Evolutionary conservation across 2,113 vertebrate species (phyloP).

Genomic region (Tretioscincus oriximinensis): DNA sequence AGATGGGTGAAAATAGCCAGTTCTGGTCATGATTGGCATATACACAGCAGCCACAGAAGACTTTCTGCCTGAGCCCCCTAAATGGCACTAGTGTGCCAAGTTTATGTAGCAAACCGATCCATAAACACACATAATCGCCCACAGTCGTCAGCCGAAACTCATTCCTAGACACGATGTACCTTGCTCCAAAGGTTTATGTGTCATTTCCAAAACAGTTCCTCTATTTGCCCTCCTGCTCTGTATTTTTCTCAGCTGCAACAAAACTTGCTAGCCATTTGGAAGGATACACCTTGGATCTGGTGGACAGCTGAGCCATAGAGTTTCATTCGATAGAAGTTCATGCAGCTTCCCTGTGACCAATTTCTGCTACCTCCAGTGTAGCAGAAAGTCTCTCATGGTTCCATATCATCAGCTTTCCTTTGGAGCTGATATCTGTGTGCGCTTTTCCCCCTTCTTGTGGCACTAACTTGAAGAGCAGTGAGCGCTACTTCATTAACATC

Average conservation of each 20-base stretch:
- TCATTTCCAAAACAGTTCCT: neutral
- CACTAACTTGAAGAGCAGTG: neutral
- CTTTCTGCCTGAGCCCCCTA: slow-evolving; percentile 13
- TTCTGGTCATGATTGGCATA: slow-evolving; percentile 20
- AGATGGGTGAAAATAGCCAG: slow-evolving; percentile 42
- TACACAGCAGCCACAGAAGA: slow-evolving; percentile 7
- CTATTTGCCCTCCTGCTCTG: slow-evolving; percentile 34
- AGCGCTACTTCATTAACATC: neutral
- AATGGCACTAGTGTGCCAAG: slow-evolving; percentile 20
- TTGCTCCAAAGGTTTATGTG: neutral
- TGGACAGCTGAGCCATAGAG: neutral
- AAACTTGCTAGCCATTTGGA: slow-evolving; percentile 16
- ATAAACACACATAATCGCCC: neutral
- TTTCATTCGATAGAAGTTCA: neutral
- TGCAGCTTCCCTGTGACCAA: neutral
- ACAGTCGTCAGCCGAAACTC: neutral
- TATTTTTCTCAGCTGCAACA: neutral
- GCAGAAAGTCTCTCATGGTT: neutral
- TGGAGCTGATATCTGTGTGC: neutral
- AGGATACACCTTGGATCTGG: neutral
- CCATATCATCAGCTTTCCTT: fast-evolving
- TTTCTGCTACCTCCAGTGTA: neutral
- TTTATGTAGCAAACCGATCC: slow-evolving; percentile 12
- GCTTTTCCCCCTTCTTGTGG: neutral
- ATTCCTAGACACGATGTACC: neutral